These are phyloP conservation scores for Pogonus chalceus DNA, from an alignment of 1,140 invertebrate species.

Conservation along the genomic window DNA sequence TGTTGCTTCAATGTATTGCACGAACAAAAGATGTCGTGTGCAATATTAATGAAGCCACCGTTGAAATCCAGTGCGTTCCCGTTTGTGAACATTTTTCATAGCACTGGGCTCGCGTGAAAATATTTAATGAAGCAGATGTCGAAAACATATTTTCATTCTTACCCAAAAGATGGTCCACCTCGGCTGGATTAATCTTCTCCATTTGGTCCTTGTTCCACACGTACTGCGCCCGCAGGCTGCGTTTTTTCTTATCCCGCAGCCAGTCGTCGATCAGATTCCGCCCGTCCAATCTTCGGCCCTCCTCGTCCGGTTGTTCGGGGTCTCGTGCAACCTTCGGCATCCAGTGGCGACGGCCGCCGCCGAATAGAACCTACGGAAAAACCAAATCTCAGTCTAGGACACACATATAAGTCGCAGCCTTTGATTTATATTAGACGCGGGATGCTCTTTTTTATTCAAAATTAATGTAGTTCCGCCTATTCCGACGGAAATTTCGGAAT, in stretches of 20 bases:
- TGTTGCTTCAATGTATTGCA: neutral
- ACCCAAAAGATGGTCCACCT: conserved; percentile 56
- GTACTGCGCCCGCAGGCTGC: conserved; percentile 45
- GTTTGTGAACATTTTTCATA: neutral
- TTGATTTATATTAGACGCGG: too few relatives aligned
- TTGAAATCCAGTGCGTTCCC: neutral
- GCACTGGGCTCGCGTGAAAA: neutral
- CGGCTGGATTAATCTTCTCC: conserved; percentile 46
- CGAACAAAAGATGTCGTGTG: neutral
- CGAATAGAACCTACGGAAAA: conserved; percentile 44
- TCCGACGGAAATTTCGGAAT: too few relatives aligned
- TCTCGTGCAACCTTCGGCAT: conserved; percentile 49
- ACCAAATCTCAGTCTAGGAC: too few relatives aligned
- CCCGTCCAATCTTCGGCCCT: conserved; percentile 52
- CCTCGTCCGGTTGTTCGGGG: conserved; percentile 40
- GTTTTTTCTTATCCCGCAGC: conserved; percentile 48
- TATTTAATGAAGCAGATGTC: neutral
- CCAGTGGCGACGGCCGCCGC: conserved; percentile 56
- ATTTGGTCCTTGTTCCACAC: conserved; percentile 51
- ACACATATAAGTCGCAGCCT: too few relatives aligned
- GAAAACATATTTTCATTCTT: conserved; percentile 21
- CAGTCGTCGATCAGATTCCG: conserved; percentile 64
- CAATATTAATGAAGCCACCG: neutral
- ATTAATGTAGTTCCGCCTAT: too few relatives aligned
- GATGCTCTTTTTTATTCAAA: too few relatives aligned